Evolutionary conservation across 2,888 invertebrate species (phyloP), one percentile per base, ranked within the genome.

Genomic region (Esperia sulphurella): DNA sequence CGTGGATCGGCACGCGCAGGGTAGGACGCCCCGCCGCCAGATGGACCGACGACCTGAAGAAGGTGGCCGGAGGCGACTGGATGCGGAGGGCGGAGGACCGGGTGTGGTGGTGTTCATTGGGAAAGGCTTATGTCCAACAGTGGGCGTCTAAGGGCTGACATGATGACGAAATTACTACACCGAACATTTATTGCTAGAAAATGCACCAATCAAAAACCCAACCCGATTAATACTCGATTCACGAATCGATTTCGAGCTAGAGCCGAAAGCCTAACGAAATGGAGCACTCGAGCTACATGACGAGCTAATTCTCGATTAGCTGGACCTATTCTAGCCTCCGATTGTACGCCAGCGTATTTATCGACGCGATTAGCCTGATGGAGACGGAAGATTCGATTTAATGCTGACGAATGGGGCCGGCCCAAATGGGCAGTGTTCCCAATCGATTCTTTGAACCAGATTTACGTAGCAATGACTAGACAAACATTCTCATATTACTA

Each of bases 351-450:
- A 43, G 58, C 55, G 68, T 81, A 79, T 83, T 82, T 79, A 83
- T 82, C 64, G 75, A 51, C 43, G 56, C 79, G 77, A 79, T 83
- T 78, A 79, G 66, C 51, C 61, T 75, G 81, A 83, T 78, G 64
- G 79, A 76, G 79, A 69, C 71, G 58, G 72, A 80, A 75, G 77
- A 74, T 69, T 68, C 64, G 74, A 61, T 13, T 75, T 78, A 75
- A 72, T 63, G 67, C 74, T 80, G 83, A 80, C 76, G 71, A 66
- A 81, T 80, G 54, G 52, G 33, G 44, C 29, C 41, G n/a, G n/a
- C 1, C 9, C 31, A 50, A 48, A 39, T 59, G 61, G 71, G 63
- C 64, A 63, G 47, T 54, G 63, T 61, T 54, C 54, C 61, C 63
- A 58, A 51, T 39, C 29, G 41, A 12, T 41, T 37, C 46, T 46